Percentiles rank a stretch among this genome's conserved stretches.
Evolutionary conservation across 2,113 vertebrate species (phyloP).

Genomic region (Stegostoma tigrinum): DNA sequence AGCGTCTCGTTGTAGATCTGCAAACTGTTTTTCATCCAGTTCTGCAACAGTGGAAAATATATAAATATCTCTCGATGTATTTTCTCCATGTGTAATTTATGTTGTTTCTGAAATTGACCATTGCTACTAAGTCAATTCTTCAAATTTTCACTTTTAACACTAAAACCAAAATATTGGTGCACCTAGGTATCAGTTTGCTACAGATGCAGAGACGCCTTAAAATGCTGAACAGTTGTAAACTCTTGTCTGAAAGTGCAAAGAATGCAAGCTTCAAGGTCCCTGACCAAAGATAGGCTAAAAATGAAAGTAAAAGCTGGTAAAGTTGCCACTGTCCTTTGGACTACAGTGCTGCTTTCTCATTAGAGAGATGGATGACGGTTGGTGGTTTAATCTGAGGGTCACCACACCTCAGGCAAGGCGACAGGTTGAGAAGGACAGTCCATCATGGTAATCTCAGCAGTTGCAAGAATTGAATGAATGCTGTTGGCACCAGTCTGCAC

Average conservation of each 20-base stretch:
- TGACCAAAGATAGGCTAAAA: background rate
- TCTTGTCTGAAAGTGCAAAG: background rate
- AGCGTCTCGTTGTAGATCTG: slow-evolving; percentile 61
- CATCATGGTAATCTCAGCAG: too few relatives aligned
- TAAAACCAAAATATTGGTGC: background rate
- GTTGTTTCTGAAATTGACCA: background rate
- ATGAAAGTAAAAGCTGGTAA: background rate
- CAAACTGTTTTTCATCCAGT: slow-evolving; percentile 93
- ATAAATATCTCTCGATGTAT: background rate
- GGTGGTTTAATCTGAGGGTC: too few relatives aligned
- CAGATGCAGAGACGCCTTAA: background rate
- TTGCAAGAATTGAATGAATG: too few relatives aligned
- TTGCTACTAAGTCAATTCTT: background rate
- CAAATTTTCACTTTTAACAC: background rate
- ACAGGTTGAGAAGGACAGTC: too few relatives aligned
- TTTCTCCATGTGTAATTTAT: background rate
- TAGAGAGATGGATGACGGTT: too few relatives aligned
- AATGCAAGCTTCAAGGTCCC: background rate
- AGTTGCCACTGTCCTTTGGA: too few relatives aligned
- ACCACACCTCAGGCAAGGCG: too few relatives aligned
- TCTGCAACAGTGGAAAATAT: slow-evolving; percentile 55
- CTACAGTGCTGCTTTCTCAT: too few relatives aligned
- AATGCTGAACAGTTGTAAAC: background rate
- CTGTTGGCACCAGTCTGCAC: too few relatives aligned
- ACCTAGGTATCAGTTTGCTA: background rate